Base-by-base conservation (phyloP, 2,888 invertebrate species). In the Hypselothyrea guttata region DNA sequence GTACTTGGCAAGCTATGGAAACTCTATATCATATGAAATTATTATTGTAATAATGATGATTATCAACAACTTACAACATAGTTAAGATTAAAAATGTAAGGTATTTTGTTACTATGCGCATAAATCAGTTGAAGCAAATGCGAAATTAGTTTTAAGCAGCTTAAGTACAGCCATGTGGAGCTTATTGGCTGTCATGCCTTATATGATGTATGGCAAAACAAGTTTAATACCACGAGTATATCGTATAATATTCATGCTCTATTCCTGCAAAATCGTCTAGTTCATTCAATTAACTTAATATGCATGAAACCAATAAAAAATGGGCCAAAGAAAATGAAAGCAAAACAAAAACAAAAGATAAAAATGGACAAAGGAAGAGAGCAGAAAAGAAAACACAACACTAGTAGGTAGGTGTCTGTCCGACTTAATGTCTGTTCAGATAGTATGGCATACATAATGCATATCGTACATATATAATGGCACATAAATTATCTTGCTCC, bases 401-500 rank as follows among this genome's bases (percentile, higher is more conserved):
- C n/a, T n/a, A n/a, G n/a, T n/a, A n/a, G n/a, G n/a, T n/a, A n/a
- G n/a, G n/a, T n/a, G n/a, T n/a, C n/a, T n/a, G n/a, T n/a, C n/a
- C n/a, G n/a, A 18, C n/a, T n/a, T 4, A 16, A 11, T n/a, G 11
- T 38, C 4, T n/a, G 18, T 16, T n/a, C 1, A 3, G 37, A 22
- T 11, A 40, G 27, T 12, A n/a, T 22, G 42, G 45, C 45, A 52
- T 28, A 45, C 44, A 52, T 57, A 57, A 52, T 46, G 18, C 31
- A 34, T 31, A 28, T n/a, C n/a, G n/a, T 40, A 28, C 37, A 47
- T 22, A 22, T 22, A 22, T 22, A 5, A 22, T 22, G 22, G 22
- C 22, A 55, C 55, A 65, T 60, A 61, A 56, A 66, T 63, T 51
- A 67, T 51, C 45, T 47, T 18, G 49, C 18, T 27, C 47, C 68